Evolutionary conservation across 1,140 invertebrate genomes (phyloP), one percentile per base, ranked within the genome.

Genomic region (Arion vulgaris): DNA sequence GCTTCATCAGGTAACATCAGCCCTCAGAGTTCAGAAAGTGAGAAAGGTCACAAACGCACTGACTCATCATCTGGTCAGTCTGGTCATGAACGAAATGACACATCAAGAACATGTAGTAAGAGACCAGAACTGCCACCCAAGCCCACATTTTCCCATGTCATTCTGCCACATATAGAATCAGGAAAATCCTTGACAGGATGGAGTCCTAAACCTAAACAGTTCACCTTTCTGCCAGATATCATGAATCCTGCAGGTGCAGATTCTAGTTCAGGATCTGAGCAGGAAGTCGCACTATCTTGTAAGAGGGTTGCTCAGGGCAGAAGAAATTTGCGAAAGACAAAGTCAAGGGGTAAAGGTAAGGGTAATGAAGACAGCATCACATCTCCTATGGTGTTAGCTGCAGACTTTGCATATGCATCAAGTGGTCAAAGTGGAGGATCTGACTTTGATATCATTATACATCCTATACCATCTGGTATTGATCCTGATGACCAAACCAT

Each of bases 311-410:
- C 83, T 13, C 81, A 88, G 23, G 86, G 86, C 32, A 89, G 88
- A 76, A 76, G 88, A 36, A 90, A 88, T 81, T 84, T 91, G 62
- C 73, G 91, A 15, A 91, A 91, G 72, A 91, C 91, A 9, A 90
- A 90, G 83, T 91, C 91, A 41, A 83, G 89, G 9, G 91, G 91
- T 0, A 90, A 90, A 83, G 91, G 91, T 2, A 91, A 91, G 82
- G 90, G 91, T 39, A 82, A 85, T 28, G 88, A 86, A 13, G 87
- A 83, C 72, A 69, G 89, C 45, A 86, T 87, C n/a, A 85, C 86
- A 53, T 82, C 83, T 23, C 62, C 85, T n/a, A 76, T 86, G 68
- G 51, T 83, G 41, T 66, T 80, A 26, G 26, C 32, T 45, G 73
- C 72, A 84, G 57, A 80, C 38, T 62, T 80, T 66, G 34, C 53